Percentiles rank a stretch among this genome's conserved stretches.
Evolutionary conservation across 2,888 invertebrate species (phyloP).

Genomic region (Sphaerolaimus hirsutus): DNA sequence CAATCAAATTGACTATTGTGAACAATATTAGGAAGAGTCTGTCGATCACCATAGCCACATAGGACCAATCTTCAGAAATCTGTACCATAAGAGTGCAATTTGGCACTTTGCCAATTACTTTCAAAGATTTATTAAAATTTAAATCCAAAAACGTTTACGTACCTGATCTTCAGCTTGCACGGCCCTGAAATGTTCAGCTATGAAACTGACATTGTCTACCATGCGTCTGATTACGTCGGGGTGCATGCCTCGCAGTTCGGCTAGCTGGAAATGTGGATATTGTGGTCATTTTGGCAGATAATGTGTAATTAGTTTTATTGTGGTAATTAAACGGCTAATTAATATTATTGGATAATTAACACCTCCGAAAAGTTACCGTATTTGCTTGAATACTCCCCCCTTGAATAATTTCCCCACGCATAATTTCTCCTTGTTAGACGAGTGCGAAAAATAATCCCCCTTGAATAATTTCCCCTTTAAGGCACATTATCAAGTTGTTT

Average conservation of each 20-base stretch:
- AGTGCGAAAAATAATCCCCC: too few relatives aligned
- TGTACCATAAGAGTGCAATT: constrained; percentile 4
- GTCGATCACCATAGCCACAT: constrained; percentile 22
- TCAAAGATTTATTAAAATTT: neutral
- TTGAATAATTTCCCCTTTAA: too few relatives aligned
- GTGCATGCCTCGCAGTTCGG: constrained; percentile 20
- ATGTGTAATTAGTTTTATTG: constrained; percentile 17
- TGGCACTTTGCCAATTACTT: neutral
- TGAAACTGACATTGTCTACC: constrained; percentile 23
- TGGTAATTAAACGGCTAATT: too few relatives aligned
- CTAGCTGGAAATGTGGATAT: constrained; percentile 15
- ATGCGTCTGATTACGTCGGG: constrained; percentile 21
- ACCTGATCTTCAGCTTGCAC: constrained; percentile 20
- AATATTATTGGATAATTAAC: too few relatives aligned
- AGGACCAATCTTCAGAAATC: constrained; percentile 22
- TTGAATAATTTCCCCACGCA: too few relatives aligned
- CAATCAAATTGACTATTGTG: constrained; percentile 14
- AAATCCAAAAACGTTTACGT: neutral
- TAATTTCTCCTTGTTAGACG: too few relatives aligned
- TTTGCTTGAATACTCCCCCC: too few relatives aligned
- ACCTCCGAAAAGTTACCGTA: too few relatives aligned
- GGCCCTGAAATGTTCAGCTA: constrained; percentile 19
- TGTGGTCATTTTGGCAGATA: constrained; percentile 11
- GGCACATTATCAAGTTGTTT: too few relatives aligned
- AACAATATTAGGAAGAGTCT: constrained; percentile 19